phyloP scores from a whole-genome alignment of 2,113 vertebrate genomes.

The Smithornis capensis region DNA sequence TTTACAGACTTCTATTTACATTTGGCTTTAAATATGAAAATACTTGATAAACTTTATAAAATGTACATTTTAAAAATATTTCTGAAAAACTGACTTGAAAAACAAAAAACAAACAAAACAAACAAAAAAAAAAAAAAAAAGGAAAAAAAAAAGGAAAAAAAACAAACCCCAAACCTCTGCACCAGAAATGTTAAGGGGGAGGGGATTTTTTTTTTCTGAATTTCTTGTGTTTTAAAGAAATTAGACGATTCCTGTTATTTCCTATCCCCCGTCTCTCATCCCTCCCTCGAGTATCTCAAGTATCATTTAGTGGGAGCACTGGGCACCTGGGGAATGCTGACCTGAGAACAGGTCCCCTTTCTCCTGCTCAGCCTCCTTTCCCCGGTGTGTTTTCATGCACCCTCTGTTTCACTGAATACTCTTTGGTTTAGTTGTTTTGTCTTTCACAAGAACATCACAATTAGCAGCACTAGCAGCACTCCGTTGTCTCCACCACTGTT shows the following conservation, averaged over 20 bases:
- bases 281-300: slow-evolving; percentile 44
- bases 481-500: not conserved
- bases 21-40: slow-evolving; percentile 90
- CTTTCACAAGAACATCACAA: slow-evolving; percentile 34
- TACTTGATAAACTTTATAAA: slow-evolving; percentile 85
- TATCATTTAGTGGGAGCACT: slow-evolving; percentile 42
- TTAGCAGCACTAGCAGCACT: slow-evolving; percentile 70
- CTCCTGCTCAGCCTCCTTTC: not conserved
- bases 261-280: not conserved
- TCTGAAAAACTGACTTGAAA: slow-evolving; percentile 78
- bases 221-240: slow-evolving; percentile 59
- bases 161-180: slow-evolving; percentile 69
- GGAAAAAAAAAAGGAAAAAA: not conserved
- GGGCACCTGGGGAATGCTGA: not conserved
- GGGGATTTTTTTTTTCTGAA: not conserved
- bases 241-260: slow-evolving; percentile 43
- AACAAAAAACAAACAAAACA: slow-evolving; percentile 17
- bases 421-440: slow-evolving; percentile 76
- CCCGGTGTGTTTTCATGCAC: not conserved
- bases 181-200: slow-evolving; percentile 64
- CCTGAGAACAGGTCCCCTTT: not conserved
- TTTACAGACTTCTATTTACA: slow-evolving; percentile 86
- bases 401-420: slow-evolving; percentile 70
- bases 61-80: slow-evolving; percentile 83
- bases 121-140: not conserved